Evolutionary conservation across 1,140 invertebrate species (phyloP).

Genomic region (Nixonia krombeini): DNA sequence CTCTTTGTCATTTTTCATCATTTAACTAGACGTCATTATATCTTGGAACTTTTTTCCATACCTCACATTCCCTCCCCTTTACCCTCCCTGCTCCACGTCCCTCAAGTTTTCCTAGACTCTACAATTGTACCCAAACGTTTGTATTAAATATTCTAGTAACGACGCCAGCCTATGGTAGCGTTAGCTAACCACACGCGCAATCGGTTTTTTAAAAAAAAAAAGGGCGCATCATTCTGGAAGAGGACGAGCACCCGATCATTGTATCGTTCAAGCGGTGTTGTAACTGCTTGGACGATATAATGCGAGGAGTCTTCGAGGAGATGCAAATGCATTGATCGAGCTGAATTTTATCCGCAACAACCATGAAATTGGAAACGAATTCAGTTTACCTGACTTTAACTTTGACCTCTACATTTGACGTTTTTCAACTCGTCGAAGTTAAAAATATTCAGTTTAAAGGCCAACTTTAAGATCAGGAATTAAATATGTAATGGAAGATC

Average conservation of each 20-base stretch:
- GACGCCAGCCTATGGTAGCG: slow-evolving; percentile 34
- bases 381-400: background rate
- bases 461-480: too few species aligned
- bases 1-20: slow-evolving; percentile 45
- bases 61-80: slow-evolving; percentile 1
- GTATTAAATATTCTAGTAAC: slow-evolving; percentile 55
- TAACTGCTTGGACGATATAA: slow-evolving; percentile 36
- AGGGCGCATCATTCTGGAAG: slow-evolving; percentile 3
- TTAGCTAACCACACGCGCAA: slow-evolving; percentile 32
- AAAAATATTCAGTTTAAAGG: too few species aligned
- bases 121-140: slow-evolving; percentile 41
- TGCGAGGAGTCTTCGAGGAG: slow-evolving; percentile 10
- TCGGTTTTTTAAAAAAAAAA: slow-evolving; percentile 8
- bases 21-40: slow-evolving; percentile 49
- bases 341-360: too few species aligned
- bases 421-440: too few species aligned
- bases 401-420: too few species aligned
- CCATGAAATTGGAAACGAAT: too few species aligned
- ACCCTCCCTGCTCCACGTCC: too few species aligned
- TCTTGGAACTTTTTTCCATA: slow-evolving; percentile 22
- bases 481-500: too few species aligned
- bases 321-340: slow-evolving; percentile 13
- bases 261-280: slow-evolving; percentile 21
- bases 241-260: background rate
- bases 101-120: slow-evolving; percentile 1